phyloP scores from a whole-genome alignment of 1,140 invertebrate species.

The Conopomorpha cramerella region DNA sequence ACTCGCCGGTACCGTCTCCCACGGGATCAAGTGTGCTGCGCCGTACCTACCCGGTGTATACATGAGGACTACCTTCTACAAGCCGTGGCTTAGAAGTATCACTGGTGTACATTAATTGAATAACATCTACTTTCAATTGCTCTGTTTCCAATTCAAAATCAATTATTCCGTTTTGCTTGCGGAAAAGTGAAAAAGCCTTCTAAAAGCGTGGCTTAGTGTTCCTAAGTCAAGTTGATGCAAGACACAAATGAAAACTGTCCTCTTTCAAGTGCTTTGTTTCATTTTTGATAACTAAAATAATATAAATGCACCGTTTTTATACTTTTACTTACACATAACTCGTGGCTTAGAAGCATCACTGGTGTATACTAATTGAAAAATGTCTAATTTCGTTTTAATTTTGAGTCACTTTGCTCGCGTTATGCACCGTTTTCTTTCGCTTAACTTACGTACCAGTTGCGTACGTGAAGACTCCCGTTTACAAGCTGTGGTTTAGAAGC shows the following conservation, averaged over 20 bases:
- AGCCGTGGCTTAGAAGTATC: conserved; percentile 86
- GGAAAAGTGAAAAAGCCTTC: no score
- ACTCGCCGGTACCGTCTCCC: conserved; percentile 90
- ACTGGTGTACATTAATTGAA: conserved; percentile 66
- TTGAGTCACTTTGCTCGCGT: background rate
- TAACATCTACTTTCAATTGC: background rate
- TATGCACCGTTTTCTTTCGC: no score
- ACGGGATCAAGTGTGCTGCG: conserved; percentile 93
- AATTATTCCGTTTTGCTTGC: no score
- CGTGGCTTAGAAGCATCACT: background rate
- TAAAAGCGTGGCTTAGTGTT: no score
- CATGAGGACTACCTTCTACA: conserved; percentile 90
- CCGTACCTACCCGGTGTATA: conserved; percentile 89
- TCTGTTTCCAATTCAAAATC: background rate
- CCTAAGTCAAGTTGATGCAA: background rate
- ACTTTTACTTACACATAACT: no score
- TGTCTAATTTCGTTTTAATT: background rate
- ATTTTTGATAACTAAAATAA: no score
- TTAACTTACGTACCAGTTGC: background rate
- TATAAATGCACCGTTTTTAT: no score
- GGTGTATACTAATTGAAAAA: background rate
- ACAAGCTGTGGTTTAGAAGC: background rate
- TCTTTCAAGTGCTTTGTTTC: background rate
- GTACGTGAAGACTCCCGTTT: background rate
- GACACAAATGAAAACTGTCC: background rate